Evolutionary conservation across 2,888 invertebrate species (phyloP).

Genomic region (Rhaphigaster nebulosa): DNA sequence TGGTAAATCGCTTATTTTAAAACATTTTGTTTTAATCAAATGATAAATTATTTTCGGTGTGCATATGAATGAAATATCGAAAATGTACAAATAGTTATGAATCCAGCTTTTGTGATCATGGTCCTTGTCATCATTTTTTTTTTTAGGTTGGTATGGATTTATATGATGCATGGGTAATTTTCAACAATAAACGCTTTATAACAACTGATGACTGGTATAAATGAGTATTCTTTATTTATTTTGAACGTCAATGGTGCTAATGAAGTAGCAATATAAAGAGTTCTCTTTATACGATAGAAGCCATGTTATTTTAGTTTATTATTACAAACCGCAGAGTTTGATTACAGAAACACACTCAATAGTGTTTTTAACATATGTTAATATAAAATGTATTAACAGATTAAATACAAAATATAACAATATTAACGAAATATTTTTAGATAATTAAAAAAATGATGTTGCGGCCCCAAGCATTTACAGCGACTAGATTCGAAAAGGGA

Average conservation of each 20-base stretch:
- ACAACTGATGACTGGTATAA: neutral
- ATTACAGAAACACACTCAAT: no score
- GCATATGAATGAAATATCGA: no score
- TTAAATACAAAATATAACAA: no score
- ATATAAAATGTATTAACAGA: no score
- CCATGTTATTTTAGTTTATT: neutral
- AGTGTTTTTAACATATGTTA: no score
- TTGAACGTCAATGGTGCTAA: neutral
- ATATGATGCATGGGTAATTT: neutral
- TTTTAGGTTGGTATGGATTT: neutral
- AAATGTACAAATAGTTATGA: no score
- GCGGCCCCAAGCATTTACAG: no score
- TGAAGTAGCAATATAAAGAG: neutral
- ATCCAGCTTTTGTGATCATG: neutral
- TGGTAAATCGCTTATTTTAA: neutral
- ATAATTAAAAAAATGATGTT: no score
- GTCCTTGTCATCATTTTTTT: no score
- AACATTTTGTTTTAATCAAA: neutral
- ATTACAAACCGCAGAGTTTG: neutral
- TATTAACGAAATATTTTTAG: no score
- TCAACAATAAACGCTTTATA: neutral
- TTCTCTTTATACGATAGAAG: neutral
- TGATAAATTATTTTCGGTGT: no score
- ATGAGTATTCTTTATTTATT: neutral
- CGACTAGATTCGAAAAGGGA: no score